Percentiles rank a stretch among this genome's conserved stretches.
Conservation (phyloP, 2,797 vertebrate genomes). For the Gymnopithys bicolor region DNA sequence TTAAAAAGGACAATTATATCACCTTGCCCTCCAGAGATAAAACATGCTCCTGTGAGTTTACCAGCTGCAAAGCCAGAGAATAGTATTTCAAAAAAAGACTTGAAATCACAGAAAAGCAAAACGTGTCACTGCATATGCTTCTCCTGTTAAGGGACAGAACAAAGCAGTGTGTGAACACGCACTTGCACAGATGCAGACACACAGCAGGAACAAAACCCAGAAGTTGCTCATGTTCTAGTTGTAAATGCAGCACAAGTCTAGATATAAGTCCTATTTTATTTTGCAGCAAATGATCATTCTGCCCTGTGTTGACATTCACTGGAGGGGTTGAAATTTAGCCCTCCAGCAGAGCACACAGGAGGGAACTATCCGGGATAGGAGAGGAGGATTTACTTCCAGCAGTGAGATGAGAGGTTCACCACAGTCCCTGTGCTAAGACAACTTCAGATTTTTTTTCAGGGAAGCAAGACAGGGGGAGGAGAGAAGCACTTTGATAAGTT, state of each 20-base stretch:
- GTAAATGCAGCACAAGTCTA: neutral
- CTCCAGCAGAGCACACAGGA: neutral
- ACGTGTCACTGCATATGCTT: neutral
- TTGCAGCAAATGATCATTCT: neutral
- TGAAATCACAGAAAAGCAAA: neutral
- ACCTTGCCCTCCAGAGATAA: neutral
- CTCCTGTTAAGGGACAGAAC: neutral
- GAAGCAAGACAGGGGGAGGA: neutral
- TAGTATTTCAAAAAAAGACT: neutral
- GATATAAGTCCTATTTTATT: neutral
- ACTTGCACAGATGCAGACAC: neutral
- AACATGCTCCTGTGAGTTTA: neutral
- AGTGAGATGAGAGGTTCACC: neutral
- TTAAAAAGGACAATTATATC: neutral
- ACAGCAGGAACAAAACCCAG: neutral
- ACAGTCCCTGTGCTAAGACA: neutral
- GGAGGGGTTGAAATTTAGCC: neutral
- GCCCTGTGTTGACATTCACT: neutral
- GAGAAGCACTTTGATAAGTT: constrained; percentile 48
- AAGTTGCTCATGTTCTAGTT: neutral
- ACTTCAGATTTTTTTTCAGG: neutral
- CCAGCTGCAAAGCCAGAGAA: neutral
- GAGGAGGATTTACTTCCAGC: neutral
- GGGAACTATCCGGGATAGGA: neutral
- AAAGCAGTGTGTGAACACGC: neutral